phyloP scores from a whole-genome alignment of 1,140 invertebrate species.

The Homalodisca vitripennis region DNA sequence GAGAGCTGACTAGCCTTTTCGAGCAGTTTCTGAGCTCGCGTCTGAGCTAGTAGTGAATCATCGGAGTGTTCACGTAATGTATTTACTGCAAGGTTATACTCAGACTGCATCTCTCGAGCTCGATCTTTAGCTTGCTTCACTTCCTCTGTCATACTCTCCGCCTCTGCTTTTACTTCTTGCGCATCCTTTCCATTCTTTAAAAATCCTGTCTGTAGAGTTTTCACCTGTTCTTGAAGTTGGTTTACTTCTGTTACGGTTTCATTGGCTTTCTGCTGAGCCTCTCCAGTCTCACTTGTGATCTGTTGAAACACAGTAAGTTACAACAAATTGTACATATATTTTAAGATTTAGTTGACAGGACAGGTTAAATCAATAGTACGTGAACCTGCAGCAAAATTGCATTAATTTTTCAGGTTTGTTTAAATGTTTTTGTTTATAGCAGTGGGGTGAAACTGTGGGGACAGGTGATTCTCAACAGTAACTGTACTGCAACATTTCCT shows the following conservation, averaged over 20 bases:
- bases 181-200: conserved; percentile 69
- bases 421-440: too few relatives aligned
- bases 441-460: too few relatives aligned
- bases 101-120: conserved; percentile 53
- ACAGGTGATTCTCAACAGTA: too few relatives aligned
- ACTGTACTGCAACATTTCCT: too few relatives aligned
- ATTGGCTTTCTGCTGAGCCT: conserved; percentile 70
- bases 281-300: conserved; percentile 67
- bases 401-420: too few relatives aligned
- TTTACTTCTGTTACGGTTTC: conserved; percentile 69
- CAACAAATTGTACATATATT: too few relatives aligned
- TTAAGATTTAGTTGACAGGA: too few relatives aligned
- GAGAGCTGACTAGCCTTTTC: conserved; percentile 73
- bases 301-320: conserved; percentile 44
- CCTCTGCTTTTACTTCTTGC: conserved; percentile 57
- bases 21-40: conserved; percentile 68
- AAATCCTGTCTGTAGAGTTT: conserved; percentile 71
- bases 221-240: conserved; percentile 62
- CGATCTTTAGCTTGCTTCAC: conserved; percentile 57
- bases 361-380: too few relatives aligned
- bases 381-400: too few relatives aligned
- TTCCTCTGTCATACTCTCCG: conserved; percentile 53
- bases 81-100: conserved; percentile 60
- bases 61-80: conserved; percentile 59
- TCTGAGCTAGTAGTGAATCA: conserved; percentile 64